Evolutionary conservation across 2,797 vertebrate genomes (phyloP).

Genomic region (Hozukius guyotensis): DNA sequence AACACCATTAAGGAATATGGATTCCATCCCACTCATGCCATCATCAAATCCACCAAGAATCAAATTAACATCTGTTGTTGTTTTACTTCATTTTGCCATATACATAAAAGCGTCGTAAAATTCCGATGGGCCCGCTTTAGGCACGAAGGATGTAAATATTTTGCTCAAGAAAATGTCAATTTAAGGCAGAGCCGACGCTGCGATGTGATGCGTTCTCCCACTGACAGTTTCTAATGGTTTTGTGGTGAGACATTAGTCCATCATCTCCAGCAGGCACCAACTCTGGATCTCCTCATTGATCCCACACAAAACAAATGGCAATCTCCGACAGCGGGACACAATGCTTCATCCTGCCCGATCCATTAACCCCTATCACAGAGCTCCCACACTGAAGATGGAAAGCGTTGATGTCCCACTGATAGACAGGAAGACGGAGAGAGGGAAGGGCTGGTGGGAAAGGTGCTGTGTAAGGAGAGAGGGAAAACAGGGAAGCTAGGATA

Average conservation of each 20-base stretch:
- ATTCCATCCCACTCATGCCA: conserved; percentile 46
- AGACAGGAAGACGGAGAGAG: conserved; percentile 43
- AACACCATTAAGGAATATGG: conserved; percentile 56
- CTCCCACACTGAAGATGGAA: conserved; percentile 64
- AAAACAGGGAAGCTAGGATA: not conserved
- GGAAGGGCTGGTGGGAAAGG: not conserved
- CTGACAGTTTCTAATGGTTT: conserved; percentile 60
- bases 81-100: conserved; percentile 43
- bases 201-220: conserved; percentile 46
- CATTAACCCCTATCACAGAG: conserved; percentile 73
- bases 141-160: conserved; percentile 36
- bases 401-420: conserved; percentile 58
- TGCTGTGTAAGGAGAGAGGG: conserved; percentile 5
- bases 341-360: conserved; percentile 75
- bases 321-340: conserved; percentile 57
- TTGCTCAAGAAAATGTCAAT: conserved; percentile 55
- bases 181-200: conserved; percentile 48
- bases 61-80: conserved; percentile 66
- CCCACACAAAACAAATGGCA: conserved; percentile 72
- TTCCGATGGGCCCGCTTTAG: conserved; percentile 21
- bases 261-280: conserved; percentile 67
- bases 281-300: conserved; percentile 70
- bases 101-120: conserved; percentile 53
- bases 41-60: conserved; percentile 55
- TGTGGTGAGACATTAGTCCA: conserved; percentile 58